Percentiles rank a stretch among this genome's conserved stretches.
Evolutionary conservation across 1,140 invertebrate genomes (phyloP).

Genomic region (Lepidurus couesii): DNA sequence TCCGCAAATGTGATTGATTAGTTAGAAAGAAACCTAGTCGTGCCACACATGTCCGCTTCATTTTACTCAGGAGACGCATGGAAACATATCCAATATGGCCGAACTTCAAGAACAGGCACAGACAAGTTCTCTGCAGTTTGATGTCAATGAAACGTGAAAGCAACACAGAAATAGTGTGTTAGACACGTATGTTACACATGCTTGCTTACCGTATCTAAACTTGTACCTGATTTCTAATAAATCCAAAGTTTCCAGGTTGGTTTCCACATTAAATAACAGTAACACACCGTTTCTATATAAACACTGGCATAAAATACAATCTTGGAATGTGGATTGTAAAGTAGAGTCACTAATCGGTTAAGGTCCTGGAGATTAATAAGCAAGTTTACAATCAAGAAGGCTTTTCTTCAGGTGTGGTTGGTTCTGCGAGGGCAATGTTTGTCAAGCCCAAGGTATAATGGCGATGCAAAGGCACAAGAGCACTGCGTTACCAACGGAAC

Average conservation of each 20-base stretch:
- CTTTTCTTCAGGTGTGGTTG: conserved; percentile 13
- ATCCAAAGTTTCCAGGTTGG: too few species aligned
- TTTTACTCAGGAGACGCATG: background rate
- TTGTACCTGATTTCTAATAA: too few species aligned
- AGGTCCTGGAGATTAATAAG: background rate
- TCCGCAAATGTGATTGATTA: too few species aligned
- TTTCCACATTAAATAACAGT: too few species aligned
- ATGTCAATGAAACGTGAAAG: too few species aligned
- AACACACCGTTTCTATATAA: too few species aligned
- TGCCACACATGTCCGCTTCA: background rate
- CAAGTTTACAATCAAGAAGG: background rate
- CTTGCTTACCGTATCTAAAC: too few species aligned
- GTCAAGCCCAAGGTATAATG: conserved; percentile 21
- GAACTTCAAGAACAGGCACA: background rate
- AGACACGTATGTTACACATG: too few species aligned
- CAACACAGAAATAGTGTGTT: too few species aligned
- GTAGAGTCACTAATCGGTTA: background rate
- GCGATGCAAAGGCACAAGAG: conserved; percentile 20
- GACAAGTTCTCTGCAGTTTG: background rate
- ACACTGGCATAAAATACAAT: too few species aligned
- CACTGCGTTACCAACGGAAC: conserved; percentile 17
- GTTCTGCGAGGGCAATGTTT: conserved; percentile 6
- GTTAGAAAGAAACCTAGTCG: too few species aligned
- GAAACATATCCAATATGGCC: conserved; percentile 22
- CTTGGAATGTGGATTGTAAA: background rate